Percentiles rank a stretch among this genome's conserved stretches.
Conservation (phyloP, 1,140 invertebrate species). For the Harpegnathos saltator region DNA sequence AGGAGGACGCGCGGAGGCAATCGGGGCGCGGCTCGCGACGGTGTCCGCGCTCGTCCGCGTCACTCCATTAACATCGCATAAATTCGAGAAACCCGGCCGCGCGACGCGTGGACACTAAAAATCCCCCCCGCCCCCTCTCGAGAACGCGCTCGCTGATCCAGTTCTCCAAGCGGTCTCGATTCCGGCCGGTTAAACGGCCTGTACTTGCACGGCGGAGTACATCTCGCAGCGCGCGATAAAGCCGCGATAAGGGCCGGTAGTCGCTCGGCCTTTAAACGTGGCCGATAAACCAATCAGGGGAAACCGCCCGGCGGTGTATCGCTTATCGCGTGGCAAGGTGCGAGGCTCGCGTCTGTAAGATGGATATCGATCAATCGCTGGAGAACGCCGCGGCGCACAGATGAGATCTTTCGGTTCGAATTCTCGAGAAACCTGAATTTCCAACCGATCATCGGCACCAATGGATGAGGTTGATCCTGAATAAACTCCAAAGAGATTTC, state of each 20-base stretch:
- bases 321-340: constrained; percentile 24
- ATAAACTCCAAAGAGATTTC: too few relatives aligned
- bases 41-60: constrained; percentile 33
- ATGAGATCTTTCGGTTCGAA: too few relatives aligned
- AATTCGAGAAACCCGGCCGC: constrained; percentile 18
- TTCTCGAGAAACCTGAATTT: too few relatives aligned
- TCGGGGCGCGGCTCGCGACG: too few relatives aligned
- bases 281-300: constrained; percentile 21
- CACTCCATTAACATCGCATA: constrained; percentile 51
- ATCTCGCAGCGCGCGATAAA: constrained; percentile 38
- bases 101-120: constrained; percentile 25
- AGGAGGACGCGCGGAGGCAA: too few relatives aligned
- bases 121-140: constrained; percentile 6
- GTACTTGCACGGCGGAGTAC: constrained; percentile 26
- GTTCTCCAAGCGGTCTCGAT: constrained; percentile 38
- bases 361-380: constrained; percentile 7
- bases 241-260: constrained; percentile 32
- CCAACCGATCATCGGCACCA: too few relatives aligned
- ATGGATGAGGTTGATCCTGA: too few relatives aligned
- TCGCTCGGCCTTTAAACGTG: not conserved
- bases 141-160: constrained; percentile 8
- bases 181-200: constrained; percentile 12
- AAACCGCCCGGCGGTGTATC: not conserved
- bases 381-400: too few relatives aligned
- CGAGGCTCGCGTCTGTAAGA: constrained; percentile 26